Evolutionary conservation across 37 sponge, comb jelly and placozoan species (phyloP).

Genomic region (Halichondria panicea): DNA sequence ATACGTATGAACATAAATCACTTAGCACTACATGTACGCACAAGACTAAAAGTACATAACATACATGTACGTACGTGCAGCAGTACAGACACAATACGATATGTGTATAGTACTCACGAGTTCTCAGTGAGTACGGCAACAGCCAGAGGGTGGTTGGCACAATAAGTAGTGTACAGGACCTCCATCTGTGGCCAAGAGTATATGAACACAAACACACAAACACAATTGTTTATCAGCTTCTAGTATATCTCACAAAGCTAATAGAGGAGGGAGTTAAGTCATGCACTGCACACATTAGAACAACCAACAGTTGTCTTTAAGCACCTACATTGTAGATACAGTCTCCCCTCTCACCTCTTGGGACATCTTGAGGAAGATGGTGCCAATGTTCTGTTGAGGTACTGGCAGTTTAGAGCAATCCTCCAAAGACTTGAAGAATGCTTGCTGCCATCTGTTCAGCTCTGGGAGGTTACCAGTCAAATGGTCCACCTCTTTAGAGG

Average conservation of each 20-base stretch:
- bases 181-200: too few relatives aligned
- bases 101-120: slow-evolving; percentile 83
- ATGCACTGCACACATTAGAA: too few relatives aligned
- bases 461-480: slow-evolving; percentile 71
- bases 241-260: too few relatives aligned
- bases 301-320: too few relatives aligned
- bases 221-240: too few relatives aligned
- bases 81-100: too few relatives aligned
- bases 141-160: slow-evolving; percentile 86
- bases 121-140: slow-evolving; percentile 92
- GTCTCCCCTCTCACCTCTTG: slow-evolving; percentile 33
- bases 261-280: too few relatives aligned
- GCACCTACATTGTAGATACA: background rate
- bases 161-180: slow-evolving; percentile 61
- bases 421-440: slow-evolving; percentile 48
- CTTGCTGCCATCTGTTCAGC: slow-evolving; percentile 60
- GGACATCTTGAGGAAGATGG: slow-evolving; percentile 34
- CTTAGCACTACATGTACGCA: background rate
- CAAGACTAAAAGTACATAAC: background rate
- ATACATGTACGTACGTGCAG: background rate
- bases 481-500: slow-evolving; percentile 35
- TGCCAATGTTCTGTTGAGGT: slow-evolving; percentile 61
- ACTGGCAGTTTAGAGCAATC: slow-evolving; percentile 51
- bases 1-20: background rate
- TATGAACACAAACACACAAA: too few relatives aligned